Evolutionary conservation across 2,888 invertebrate genomes (phyloP), one percentile per base, ranked within the genome.

Genomic region (Pristionchus japonicus): DNA sequence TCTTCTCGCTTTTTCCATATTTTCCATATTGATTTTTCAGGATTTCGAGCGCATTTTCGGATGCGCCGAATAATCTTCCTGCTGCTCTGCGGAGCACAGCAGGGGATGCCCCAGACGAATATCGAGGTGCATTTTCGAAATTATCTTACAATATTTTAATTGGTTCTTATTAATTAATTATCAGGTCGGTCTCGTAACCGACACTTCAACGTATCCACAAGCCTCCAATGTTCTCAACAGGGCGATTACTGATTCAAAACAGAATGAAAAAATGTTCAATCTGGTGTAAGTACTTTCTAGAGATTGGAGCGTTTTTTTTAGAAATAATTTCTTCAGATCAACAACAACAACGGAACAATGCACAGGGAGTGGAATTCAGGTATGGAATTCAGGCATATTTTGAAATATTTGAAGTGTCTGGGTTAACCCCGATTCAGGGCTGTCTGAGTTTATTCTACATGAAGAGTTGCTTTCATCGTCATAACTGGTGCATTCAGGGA

Each of bases 161-260:
- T 34, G 23, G 20, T 6, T 34, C 17, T 52, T 13, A 52, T 17
- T 20, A 52, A 52, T 52, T 52, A 57, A 57, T 77, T 17, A 3
- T 37, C 37, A 83, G 82, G 34, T 83, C 34, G 52, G 82, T 34
- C 52, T 83, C 17, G 52, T 83, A 0, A 83, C 82, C 34, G 82
- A 83, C 37, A 31, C 34, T 0, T n/a, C 20, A 9, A 15, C 52
- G 31, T 83, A 83, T 52, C 82, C 82, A n/a, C 27, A 83, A 34
- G 82, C 82, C 23, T 27, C 31, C 23, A 52, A 52, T 34, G 82
- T 83, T 9, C 82, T 83, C 52, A 52, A 49, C 23, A 31, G 13
- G 27, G 82, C 52, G 27, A 83, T 83, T 15, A 23, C 0, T 34
- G 52, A 83, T 49, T 40, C 82, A 17, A n/a, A 52, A 52, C 23